Evolutionary conservation across 2,888 invertebrate genomes (phyloP), one percentile per base, ranked within the genome.

Genomic region (Nemoura dubitans): DNA sequence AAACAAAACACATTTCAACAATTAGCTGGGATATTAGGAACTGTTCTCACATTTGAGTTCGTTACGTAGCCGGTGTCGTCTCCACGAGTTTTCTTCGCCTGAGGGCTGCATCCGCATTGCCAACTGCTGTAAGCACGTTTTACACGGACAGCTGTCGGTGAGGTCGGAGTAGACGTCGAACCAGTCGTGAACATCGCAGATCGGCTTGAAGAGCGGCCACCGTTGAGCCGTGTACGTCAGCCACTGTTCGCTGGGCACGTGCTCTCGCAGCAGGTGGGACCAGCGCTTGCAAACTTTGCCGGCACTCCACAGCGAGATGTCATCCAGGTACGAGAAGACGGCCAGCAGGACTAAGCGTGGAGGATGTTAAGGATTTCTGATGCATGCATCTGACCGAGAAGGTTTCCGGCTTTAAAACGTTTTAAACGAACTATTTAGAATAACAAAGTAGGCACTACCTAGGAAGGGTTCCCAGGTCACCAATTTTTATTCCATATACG

Each of bases 271-370:
- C 43, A 98, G 94, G 78, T 95, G 94, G 88, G 95, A 93, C 98
- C 98, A 98, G 88, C 97, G 94, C 88, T 94, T 93, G 91, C 97
- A 98, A 42, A 98, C 98, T 90, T 96, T 96, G 76, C 96, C 96
- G 87, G 96, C 96, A 90, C 96, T 96, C 95, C 97, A 96, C 89
- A 98, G 93, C 0, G 98, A 98, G 90, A 98, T 94, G 92, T 98
- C 98, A 91, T 98, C 98, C 90, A 98, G 92, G 91, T 97, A 96
- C 85, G 95, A 95, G 92, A 98, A 98, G 88, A 98, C 97, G 88
- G 95, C 95, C 85, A 98, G 94, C 90, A 98, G 92, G 89, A 98
- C 97, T 95, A 93, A 89, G 92, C 90, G 81, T 90, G 88, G 85
- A 87, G 88, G 43, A 59, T 43, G 76, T 82, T 80, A 78, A n/a